Conservation (phyloP, 2,113 vertebrate species). For the Andinoacara biseriatus region DNA sequence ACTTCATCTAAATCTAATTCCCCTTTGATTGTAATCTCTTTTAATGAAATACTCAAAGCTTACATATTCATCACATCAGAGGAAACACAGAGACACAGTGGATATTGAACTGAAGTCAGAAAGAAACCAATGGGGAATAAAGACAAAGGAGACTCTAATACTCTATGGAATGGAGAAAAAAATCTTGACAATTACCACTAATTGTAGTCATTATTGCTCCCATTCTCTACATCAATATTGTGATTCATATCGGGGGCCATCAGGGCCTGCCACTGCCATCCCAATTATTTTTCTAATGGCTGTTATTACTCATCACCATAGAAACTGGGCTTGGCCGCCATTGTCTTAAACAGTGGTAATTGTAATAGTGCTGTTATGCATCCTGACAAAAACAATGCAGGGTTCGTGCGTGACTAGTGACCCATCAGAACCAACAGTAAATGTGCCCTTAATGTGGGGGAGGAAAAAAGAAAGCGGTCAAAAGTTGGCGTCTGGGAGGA, state of each 20-base stretch:
- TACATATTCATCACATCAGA: constrained; percentile 62
- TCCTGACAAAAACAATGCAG: constrained; percentile 43
- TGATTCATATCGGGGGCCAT: constrained; percentile 80
- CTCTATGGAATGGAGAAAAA: constrained; percentile 52
- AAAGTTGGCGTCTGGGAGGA: constrained; percentile 50
- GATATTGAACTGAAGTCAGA: constrained; percentile 58
- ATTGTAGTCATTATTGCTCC: constrained; percentile 78
- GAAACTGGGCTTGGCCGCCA: constrained; percentile 61
- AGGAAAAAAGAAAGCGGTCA: constrained; percentile 33
- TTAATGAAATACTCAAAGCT: constrained; percentile 70
- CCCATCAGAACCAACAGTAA: constrained; percentile 33
- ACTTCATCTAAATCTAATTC: constrained; percentile 76
- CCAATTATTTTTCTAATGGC: constrained; percentile 82
- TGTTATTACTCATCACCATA: constrained; percentile 80
- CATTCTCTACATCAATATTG: constrained; percentile 79
- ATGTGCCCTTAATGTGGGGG: constrained; percentile 12
- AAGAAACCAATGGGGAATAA: constrained; percentile 56
- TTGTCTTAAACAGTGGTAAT: constrained; percentile 73
- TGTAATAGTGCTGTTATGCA: constrained; percentile 56
- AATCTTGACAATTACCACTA: constrained; percentile 73
- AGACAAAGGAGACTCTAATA: constrained; percentile 61
- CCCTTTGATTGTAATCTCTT: constrained; percentile 71
- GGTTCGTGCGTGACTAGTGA: constrained; percentile 48
- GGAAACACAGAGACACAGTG: constrained; percentile 49
- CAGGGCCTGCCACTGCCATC: constrained; percentile 66